Conservation (phyloP, 1,140 invertebrate species). For the Magallana ariakensis region DNA sequence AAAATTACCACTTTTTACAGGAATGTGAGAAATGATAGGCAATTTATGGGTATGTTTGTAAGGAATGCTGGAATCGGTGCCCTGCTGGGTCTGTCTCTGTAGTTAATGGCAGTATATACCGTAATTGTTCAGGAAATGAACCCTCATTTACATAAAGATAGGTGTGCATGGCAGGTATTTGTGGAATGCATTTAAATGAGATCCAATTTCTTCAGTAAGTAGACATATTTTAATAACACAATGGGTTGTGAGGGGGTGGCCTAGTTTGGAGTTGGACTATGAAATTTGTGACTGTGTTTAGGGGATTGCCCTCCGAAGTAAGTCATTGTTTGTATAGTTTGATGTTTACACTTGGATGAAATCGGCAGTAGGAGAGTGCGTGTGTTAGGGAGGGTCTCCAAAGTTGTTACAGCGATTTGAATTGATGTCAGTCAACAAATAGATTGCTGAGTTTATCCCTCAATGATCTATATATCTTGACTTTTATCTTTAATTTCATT, state of each 20-base stretch:
- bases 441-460: too few relatives aligned
- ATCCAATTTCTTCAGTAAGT: background rate
- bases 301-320: background rate
- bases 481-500: background rate
- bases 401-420: background rate
- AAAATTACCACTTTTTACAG: background rate
- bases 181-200: slow-evolving; percentile 20
- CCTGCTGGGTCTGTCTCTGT: background rate
- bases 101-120: background rate
- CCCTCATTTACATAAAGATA: slow-evolving; percentile 7
- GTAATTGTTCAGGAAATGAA: background rate
- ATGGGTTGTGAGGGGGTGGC: background rate
- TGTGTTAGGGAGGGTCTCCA: slow-evolving; percentile 5
- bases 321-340: background rate
- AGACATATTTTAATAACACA: background rate
- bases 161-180: background rate
- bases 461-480: background rate
- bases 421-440: too few relatives aligned
- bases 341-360: slow-evolving; percentile 18
- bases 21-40: background rate
- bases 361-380: background rate
- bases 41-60: background rate
- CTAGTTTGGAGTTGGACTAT: slow-evolving; percentile 10
- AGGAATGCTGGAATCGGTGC: too few relatives aligned
- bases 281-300: background rate